Evolutionary conservation across 2,888 invertebrate species (phyloP), one percentile per base, ranked within the genome.

Genomic region (Asteroscopus sphinx): DNA sequence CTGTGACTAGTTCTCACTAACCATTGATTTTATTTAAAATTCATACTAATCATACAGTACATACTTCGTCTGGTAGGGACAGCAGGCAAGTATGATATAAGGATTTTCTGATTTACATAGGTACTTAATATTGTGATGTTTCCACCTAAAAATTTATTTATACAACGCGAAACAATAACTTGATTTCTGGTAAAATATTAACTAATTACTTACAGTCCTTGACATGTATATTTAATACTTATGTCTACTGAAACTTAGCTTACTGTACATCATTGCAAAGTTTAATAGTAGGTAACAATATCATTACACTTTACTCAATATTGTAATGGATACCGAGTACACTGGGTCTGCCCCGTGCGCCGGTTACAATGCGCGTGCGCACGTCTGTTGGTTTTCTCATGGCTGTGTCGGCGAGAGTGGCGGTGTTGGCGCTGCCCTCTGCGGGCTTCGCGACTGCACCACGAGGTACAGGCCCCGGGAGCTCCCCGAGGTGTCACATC

Each of bases 1-100:
- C 64, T 66, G 67, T 81, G 84, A 86, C 87, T 85, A 87, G 85
- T 72, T 81, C 74, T 79, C 76, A 80, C 79, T 74, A 81, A 83
- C 76, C 76, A 77, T 75, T 77, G 59, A 25, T 37, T 62, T 49
- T 17, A 25, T 45, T 40, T 60, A 25, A 25, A 26, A 49, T 32
- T 40, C 17, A 35, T 39, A 25, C 3, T 15, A 40, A n/a, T n/a
- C n/a, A n/a, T n/a, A n/a, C n/a, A n/a, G n/a, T n/a, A n/a, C n/a
- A n/a, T n/a, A 30, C 35, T 25, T 21, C 33, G 12, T 17, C 8
- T 37, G 13, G 7, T 32, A 32, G 32, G 12, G 1, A 28, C 9
- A n/a, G n/a, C n/a, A n/a, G n/a, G n/a, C n/a, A n/a, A n/a, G n/a
- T n/a, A n/a, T n/a, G n/a, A n/a, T n/a, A n/a, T n/a, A n/a, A 28